Evolutionary conservation across 2,113 vertebrate genomes (phyloP).

Genomic region (Anoplopoma fimbria): DNA sequence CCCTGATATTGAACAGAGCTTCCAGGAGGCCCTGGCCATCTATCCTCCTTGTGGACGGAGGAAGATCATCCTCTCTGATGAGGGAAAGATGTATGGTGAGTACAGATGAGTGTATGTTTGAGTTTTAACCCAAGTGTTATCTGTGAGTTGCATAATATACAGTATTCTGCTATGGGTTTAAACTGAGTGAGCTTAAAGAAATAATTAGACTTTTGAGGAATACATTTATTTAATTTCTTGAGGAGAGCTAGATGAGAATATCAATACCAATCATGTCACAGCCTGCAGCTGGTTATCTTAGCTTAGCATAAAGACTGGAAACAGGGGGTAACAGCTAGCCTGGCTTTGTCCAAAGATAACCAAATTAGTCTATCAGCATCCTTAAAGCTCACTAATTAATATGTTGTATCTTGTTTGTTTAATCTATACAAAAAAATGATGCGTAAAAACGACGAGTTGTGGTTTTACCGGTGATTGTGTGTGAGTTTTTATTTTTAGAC

Average conservation of each 20-base stretch:
- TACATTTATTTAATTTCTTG: background rate
- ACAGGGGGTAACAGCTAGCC: background rate
- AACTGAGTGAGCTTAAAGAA: background rate
- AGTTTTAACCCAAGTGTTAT: background rate
- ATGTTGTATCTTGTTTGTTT: background rate
- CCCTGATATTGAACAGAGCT: slow-evolving; percentile 99
- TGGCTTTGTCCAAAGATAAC: background rate
- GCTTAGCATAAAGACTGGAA: slow-evolving; percentile 2
- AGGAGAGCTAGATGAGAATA: background rate
- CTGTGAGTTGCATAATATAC: background rate
- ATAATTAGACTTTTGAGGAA: background rate
- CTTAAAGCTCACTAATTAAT: background rate
- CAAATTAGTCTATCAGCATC: background rate
- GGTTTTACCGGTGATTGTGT: background rate
- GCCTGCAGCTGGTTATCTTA: background rate
- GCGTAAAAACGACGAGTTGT: background rate
- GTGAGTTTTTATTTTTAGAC: background rate
- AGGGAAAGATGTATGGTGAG: slow-evolving; percentile 99
- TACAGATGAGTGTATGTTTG: slow-evolving; percentile 43
- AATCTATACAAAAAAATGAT: background rate
- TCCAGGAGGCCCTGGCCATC: slow-evolving; percentile 99
- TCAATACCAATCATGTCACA: background rate
- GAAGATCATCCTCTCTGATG: slow-evolving; percentile 99
- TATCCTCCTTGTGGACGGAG: slow-evolving; percentile 98
- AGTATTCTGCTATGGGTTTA: background rate